Evolutionary conservation across 2,888 invertebrate species (phyloP).

Genomic region (Drosophila pullipes): DNA sequence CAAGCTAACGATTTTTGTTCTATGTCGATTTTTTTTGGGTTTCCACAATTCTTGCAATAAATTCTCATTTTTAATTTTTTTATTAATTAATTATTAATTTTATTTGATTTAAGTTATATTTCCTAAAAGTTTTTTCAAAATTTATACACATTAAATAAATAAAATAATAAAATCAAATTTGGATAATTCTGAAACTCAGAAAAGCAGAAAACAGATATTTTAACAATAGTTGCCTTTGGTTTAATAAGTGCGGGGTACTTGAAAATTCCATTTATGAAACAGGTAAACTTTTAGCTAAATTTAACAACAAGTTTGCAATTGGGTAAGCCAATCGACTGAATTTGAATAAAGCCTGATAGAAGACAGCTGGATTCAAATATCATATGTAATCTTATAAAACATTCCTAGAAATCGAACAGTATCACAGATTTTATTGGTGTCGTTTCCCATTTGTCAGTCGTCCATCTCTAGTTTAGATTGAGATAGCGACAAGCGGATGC

Average conservation of each 20-base stretch:
- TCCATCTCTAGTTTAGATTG: conserved; percentile 11
- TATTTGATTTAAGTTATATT: not conserved
- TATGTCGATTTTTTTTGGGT: not conserved
- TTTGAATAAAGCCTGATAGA: not conserved
- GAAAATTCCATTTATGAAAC: not conserved
- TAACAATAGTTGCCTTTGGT: too few species aligned
- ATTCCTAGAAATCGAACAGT: not conserved
- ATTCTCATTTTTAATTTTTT: not conserved
- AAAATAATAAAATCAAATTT: not conserved
- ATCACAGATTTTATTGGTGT: not conserved
- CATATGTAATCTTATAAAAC: not conserved
- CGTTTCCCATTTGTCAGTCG: not conserved
- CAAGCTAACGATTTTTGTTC: not conserved
- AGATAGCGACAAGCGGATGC: conserved; percentile 6
- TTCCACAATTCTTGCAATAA: not conserved
- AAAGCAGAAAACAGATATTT: too few species aligned
- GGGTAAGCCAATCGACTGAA: not conserved
- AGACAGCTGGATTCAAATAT: not conserved
- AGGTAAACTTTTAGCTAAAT: not conserved
- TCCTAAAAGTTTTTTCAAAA: not conserved
- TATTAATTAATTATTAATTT: not conserved
- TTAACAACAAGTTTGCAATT: not conserved
- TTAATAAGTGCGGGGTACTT: too few species aligned
- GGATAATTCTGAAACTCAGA: too few species aligned
- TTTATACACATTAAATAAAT: not conserved